phyloP scores from a whole-genome alignment of 2,888 invertebrate species.

The Napeogenes sylphis region DNA sequence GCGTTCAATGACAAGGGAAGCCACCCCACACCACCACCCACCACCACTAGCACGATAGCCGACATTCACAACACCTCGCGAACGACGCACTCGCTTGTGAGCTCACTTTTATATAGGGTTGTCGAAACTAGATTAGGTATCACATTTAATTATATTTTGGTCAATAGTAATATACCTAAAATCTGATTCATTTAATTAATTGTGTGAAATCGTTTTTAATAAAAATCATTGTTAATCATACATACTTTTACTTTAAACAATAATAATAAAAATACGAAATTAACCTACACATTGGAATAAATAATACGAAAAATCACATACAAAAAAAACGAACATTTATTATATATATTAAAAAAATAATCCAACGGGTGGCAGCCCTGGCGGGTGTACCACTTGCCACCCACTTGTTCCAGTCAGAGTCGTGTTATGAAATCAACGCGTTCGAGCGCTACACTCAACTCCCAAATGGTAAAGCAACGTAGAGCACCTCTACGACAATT shows the following conservation, averaged over 20 bases:
- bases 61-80: constrained; percentile 74
- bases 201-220: no score
- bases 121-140: constrained; percentile 27
- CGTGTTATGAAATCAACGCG: constrained; percentile 78
- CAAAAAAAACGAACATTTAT: background rate
- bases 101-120: constrained; percentile 63
- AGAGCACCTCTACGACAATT: constrained; percentile 54
- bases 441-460: constrained; percentile 72
- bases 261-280: no score
- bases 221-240: no score
- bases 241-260: no score
- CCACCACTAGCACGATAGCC: constrained; percentile 60
- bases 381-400: constrained; percentile 66
- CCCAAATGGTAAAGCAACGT: constrained; percentile 68
- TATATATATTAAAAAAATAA: no score
- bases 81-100: constrained; percentile 63
- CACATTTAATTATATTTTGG: background rate
- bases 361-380: constrained; percentile 39
- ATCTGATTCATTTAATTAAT: no score
- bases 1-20: constrained; percentile 51
- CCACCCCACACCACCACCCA: constrained; percentile 27
- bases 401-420: constrained; percentile 72
- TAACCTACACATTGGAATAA: no score
- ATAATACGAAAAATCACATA: no score
- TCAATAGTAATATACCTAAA: no score